Evolutionary conservation across 1,140 invertebrate species (phyloP).

Genomic region (Drosophila asahinai): DNA sequence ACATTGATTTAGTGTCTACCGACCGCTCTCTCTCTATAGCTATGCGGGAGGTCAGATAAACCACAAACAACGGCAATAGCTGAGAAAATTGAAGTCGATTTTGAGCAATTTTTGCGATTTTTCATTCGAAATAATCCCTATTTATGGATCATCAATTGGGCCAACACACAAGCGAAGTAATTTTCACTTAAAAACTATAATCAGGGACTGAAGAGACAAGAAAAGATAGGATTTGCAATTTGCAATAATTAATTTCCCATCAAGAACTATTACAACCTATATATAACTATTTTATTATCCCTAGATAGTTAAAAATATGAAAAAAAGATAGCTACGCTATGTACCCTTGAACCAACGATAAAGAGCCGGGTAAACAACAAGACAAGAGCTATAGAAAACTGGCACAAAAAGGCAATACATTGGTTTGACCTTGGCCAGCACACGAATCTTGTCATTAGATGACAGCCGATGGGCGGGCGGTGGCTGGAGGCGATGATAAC

Average conservation of each 20-base stretch:
- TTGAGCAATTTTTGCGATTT: conserved; percentile 3
- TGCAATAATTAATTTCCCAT: not conserved
- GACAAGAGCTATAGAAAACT: conserved; percentile 34
- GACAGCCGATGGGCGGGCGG: conserved; percentile 20
- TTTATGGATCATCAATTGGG: not conserved
- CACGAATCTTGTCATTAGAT: conserved; percentile 67
- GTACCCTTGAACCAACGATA: conserved; percentile 24
- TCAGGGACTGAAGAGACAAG: no score
- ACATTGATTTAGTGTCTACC: conserved; percentile 78
- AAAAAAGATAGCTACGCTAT: conserved; percentile 11
- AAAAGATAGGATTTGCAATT: not conserved
- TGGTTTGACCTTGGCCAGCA: conserved; percentile 54
- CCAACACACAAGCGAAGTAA: not conserved
- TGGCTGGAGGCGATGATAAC: conserved; percentile 9
- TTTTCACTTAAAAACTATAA: no score
- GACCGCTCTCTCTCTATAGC: conserved; percentile 8
- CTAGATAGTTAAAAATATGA: conserved; percentile 10
- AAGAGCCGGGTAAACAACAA: conserved; percentile 42
- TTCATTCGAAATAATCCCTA: not conserved
- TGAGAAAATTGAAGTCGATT: conserved; percentile 8
- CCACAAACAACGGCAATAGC: conserved; percentile 12
- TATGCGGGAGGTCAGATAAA: conserved; percentile 40
- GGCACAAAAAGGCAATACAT: conserved; percentile 54
- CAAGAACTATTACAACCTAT: not conserved
- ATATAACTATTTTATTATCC: not conserved